Base-by-base conservation (phyloP, 2,797 vertebrate species). In the Sebastes alutus region DNA sequence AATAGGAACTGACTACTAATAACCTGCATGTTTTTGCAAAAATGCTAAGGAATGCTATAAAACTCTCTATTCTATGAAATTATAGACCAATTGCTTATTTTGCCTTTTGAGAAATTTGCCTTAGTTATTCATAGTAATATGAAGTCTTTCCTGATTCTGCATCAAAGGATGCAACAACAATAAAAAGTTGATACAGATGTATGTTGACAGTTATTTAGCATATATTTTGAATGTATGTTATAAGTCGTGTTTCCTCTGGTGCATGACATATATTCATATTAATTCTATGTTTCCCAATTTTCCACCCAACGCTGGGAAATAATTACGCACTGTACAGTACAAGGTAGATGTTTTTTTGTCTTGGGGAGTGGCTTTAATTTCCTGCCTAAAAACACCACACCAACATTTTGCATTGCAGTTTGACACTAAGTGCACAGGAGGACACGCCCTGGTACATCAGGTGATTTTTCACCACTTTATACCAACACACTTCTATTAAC, bases 391-490 rank as follows among this genome's bases (percentile, higher is more conserved):
- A 77, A 63, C n/a, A 63, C 11, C 27, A 54, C 14, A 64, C 3
- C 3, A 25, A 16, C 25, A 29, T 3, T 33, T 33, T 29, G 8
- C 27, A 6, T 22, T 23, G 23, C 14, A 60, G 42, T 25, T 52
- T 63, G 9, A 4, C n/a, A 46, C 18, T 29, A 8, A 18, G 27
- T 14, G 6, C 23, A 42, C 5, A 58, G 23, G 32, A 3, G 4
- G 72, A 77, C 65, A 82, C 86, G 22, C 77, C 85, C 14, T 69
- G 27, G 3, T 22, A 10, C 11, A 10, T 13, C 46, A 71, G 30
- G 35, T 64, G 20, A n/a, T 22, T 62, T 58, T 25, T 32, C 14
- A 59, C 2, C 49, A 5, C 16, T 20, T 4, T 23, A 20, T 4
- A 38, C 49, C 5, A 35, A 20, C 10, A 27, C 38, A 25, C 30